Evolutionary conservation across 2,888 invertebrate species (phyloP), one percentile per base, ranked within the genome.

Genomic region (Lepeophtheirus nordmannii): DNA sequence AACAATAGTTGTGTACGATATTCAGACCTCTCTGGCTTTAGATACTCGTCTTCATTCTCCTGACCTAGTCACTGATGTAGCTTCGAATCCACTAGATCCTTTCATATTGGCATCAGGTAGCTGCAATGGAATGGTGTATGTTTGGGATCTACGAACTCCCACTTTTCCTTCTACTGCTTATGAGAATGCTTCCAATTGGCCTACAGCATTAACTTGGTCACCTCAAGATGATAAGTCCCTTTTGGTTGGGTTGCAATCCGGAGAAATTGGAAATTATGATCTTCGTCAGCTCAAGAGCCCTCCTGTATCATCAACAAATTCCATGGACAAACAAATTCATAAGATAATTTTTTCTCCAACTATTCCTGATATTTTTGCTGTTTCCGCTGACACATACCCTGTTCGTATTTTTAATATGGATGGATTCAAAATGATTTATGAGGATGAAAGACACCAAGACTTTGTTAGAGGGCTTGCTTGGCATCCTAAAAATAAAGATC

Each of bases 111-210:
- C 53, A n/a, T 46, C 53, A 46, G 53, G n/a, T 17, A 17, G n/a
- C 17, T 46, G 14, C n/a, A 8, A 46, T 17, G 53, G 53, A 46
- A 46, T 17, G 5, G 53, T 46, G 2, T 5, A 14, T 46, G 5
- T 46, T n/a, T 46, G 53, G 53, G 53, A 46, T 17, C 53, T 46
- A 46, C 53, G 53, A 46, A 5, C 53, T n/a, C 53, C 53, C 53
- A 46, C 53, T 14, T n/a, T 14, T 8, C 53, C 53, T 17, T 17
- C 53, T 5, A 46, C 8, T 17, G n/a, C 17, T 46, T 46, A 46
- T 17, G 17, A 46, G 2, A 17, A 46, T 17, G n/a, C 53, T n/a
- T 46, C 53, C 2, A 8, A 46, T 17, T 46, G 53, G 53, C 53
- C 53, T n/a, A 46, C 53, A 3, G 53, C 53, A 14, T 17, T 46